Conservation (phyloP, 2,113 vertebrate species). For the Melozone crissalis region DNA sequence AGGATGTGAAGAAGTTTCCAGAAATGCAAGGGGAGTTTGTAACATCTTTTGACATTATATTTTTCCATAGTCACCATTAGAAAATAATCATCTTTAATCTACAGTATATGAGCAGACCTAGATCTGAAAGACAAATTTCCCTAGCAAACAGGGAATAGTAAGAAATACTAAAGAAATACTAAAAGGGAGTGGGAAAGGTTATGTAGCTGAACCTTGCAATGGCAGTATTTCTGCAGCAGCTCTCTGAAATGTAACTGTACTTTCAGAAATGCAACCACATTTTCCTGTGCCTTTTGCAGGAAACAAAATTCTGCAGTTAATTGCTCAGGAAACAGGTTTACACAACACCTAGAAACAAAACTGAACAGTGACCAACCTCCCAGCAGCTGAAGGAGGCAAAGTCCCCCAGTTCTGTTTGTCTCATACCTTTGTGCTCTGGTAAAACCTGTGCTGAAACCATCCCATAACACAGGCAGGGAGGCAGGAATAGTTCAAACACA, state of each 20-base stretch:
- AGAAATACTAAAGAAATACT: not conserved
- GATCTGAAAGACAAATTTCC: not conserved
- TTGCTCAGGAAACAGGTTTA: not conserved
- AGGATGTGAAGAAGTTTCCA: not conserved
- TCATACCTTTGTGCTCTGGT: not conserved
- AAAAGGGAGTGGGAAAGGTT: not conserved
- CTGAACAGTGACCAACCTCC: not conserved
- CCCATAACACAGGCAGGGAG: not conserved
- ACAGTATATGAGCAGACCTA: not conserved
- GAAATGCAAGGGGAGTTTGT: not conserved
- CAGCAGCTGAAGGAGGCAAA: not conserved
- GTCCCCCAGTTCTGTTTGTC: not conserved
- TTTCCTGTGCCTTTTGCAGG: not conserved
- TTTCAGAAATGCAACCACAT: not conserved
- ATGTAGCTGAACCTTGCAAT: accelerated
- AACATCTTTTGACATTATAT: not conserved
- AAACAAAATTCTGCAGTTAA: not conserved
- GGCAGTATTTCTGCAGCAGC: not conserved
- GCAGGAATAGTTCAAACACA: not conserved
- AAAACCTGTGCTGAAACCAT: not conserved
- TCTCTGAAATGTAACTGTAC: not conserved
- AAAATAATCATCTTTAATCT: not conserved
- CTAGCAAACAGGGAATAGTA: accelerated
- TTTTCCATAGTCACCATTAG: not conserved
- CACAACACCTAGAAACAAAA: not conserved